These are phyloP conservation scores for Polypedilum vanderplanki DNA, from an alignment of 1,140 invertebrate species.

Conservation along the genomic window DNA sequence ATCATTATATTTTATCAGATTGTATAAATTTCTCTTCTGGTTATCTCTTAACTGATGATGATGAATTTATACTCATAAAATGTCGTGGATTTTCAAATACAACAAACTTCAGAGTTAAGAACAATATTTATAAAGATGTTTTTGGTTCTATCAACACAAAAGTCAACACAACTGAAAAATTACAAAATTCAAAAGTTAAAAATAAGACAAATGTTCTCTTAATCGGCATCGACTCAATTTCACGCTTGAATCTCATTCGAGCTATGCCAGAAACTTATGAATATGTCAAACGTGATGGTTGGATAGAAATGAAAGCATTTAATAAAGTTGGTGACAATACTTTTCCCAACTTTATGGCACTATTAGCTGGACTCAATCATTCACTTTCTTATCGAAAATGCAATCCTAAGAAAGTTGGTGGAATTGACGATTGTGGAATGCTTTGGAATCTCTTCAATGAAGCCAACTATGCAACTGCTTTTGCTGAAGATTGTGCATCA, in stretches of 20 bases:
- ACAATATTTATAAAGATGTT: constrained; percentile 39
- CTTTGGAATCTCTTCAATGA: constrained; percentile 70
- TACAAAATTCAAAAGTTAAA: not conserved
- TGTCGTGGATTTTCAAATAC: not conserved
- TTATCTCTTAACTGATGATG: not conserved
- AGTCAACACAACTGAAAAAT: constrained; percentile 33
- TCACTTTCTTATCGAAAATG: constrained; percentile 47
- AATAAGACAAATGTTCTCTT: constrained; percentile 52
- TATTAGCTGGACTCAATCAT: constrained; percentile 58
- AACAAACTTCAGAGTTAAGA: not conserved
- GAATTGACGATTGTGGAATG: constrained; percentile 60
- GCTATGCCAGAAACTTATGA: constrained; percentile 54
- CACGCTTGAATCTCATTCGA: constrained; percentile 57
- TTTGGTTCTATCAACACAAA: constrained; percentile 38
- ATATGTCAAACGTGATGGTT: constrained; percentile 44
- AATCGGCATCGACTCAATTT: constrained; percentile 63
- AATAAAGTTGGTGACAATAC: constrained; percentile 63
- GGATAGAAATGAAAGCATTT: not conserved
- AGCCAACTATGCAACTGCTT: constrained; percentile 67
- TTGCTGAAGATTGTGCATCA: constrained; percentile 66
- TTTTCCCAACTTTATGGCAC: constrained; percentile 73
- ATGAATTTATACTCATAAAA: not conserved
- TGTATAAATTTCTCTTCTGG: constrained; percentile 29
- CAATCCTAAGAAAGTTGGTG: constrained; percentile 44
- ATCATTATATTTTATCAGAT: constrained; percentile 46